Evolutionary conservation across 1,140 invertebrate genomes (phyloP), one percentile per base, ranked within the genome.

Genomic region (Drosophila tropicalis): DNA sequence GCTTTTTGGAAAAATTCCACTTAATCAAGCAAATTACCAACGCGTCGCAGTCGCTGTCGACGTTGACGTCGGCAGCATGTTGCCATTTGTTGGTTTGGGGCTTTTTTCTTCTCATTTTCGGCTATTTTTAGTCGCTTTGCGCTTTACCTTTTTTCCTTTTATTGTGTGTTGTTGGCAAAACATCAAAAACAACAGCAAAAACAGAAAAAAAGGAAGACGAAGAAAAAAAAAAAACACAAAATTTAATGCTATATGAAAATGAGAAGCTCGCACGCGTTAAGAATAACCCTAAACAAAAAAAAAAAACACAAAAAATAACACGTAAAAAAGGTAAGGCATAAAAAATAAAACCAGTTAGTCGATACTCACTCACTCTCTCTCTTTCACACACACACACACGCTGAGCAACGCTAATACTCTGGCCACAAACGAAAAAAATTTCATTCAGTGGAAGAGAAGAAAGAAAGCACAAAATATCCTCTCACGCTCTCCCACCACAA

Each of bases 231-330:
- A 61, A 25, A 41, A 17, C 47, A 73, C n/a, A n/a, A n/a, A 80
- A 84, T 84, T 79, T 67, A 79, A 80, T 84, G 81, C 73, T 85
- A 69, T 69, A 84, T 84, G 81, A 82, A 83, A 83, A 83, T 84
- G 81, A 74, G 68, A 77, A 66, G 67, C 60, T 65, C 60, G 60
- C 71, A 73, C 70, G 68, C 68, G 76, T 80, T 86, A 87, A 89
- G 83, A 87, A 87, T 87, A 87, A 89, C 83, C 83, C 83, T 76
- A 87, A 86, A 86, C 82, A 86, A 76, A 67, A 67, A 86, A 87
- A 86, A 76, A 67, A 76, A 67, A 67, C 87, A 87, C 87, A 76
- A 67, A 67, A 85, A 74, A 74, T 54, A 63, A 71, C 76, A 84
- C 66, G 67, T 51, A 51, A 51, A 51, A 47, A 51, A 51, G 44